Evolutionary conservation across 2,797 vertebrate species (phyloP), one percentile per base, ranked within the genome.

Genomic region (Phataginus tetradactyla): DNA sequence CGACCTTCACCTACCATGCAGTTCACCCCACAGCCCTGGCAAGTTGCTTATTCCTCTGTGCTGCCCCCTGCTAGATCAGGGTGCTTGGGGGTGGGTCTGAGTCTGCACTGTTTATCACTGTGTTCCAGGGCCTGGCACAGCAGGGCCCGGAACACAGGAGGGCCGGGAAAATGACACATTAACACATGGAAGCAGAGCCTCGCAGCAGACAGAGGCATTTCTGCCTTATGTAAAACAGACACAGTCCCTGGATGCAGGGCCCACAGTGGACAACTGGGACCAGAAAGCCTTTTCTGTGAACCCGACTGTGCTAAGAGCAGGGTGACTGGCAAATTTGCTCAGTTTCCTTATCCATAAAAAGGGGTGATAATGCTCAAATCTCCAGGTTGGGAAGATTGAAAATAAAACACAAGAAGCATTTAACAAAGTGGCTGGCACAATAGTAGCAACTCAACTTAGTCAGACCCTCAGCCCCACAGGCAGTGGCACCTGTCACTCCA

Each of bases 341-440:
- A 25, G 5, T 75, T 78, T 84, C 79, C 51, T 86, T 64, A 74
- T 55, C 57, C 61, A 15, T 49, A 69, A 51, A 59, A 71, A 81
- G 51, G 53, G 8, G 20, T 6, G 15, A 27, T 14, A n/a, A 83
- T 49, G 21, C 12, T 18, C 5, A 66, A 53, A 25, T 85, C 59
- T 51, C 86, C 25, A 55, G 80, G 21, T 29, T 51, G 15, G 66
- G 42, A 85, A 80, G 32, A 78, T 8, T 27, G 23, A 88, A 71
- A 93, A 29, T 21, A 39, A 75, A 83, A 49, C 18, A 59, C 29
- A 57, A 4, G 42, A 86, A 23, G 66, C 42, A 37, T 39, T 4
- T 63, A 79, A 72, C 18, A 57, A 59, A 94, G 68, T 68, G 86
- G 29, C 78, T 59, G 51, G 18, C 66, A 88, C n/a, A 64, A 69